Base-by-base conservation (phyloP, 2,888 invertebrate species). In the Hypercompe scribonia region DNA sequence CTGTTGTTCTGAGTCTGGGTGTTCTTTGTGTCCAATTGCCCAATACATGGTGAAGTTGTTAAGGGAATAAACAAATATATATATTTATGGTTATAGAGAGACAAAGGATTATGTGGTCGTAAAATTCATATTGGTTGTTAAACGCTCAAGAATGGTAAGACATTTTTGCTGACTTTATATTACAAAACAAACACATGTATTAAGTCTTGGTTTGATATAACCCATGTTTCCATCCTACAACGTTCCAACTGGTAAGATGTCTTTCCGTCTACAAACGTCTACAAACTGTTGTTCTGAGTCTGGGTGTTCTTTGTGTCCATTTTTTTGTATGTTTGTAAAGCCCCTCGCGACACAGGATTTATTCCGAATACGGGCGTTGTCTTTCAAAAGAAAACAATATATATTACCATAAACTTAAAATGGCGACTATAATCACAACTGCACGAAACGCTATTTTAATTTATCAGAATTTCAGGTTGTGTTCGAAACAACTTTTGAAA, bases 401-500 rank as follows among this genome's bases (percentile, higher is more conserved):
- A 3, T 18, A 4, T 46, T 54, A 54, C 50, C 8, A 54, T 54
- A 54, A 54, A 54, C 10, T 10, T 54, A 54, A 54, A 54, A 54
- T 54, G 11, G 24, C 50, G 3, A 54, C 50, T 10, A 54, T 11
- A 3, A n/a, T 2, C 50, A n/a, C 4, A 28, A 58, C 28, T 58
- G 28, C 18, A 11, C 65, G 42, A 28, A 66, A 7, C 11, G 4
- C 28, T 66, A 31, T 66, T 65, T 31, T 31, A 66, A 28, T 66
- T 42, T 28, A 66, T 42, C 31, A 31, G 11, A 66, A 39, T 66
- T 58, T 42, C 28, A 66, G 11, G 31, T 31, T 42, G 31, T 42
- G 28, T 42, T 31, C n/a, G 28, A 15, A 65, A 65, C 42, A 65
- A 66, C 42, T 66, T 66, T 28, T 66, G 65, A 11, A 42, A 66